phyloP scores from a whole-genome alignment of 2,888 invertebrate species.

The Caenorhabditis sp. region DNA sequence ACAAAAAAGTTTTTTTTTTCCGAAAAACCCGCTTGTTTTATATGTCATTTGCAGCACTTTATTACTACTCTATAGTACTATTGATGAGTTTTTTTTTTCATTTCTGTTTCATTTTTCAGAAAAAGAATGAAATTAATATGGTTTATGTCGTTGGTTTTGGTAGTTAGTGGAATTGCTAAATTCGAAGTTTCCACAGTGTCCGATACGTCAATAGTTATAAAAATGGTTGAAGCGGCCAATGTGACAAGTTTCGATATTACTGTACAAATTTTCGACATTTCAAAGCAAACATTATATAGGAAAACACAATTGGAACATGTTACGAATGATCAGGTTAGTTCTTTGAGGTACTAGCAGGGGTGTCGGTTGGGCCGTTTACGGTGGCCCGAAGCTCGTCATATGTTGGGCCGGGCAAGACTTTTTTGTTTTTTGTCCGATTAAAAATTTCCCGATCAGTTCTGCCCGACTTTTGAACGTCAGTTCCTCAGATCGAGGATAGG shows the following conservation, averaged over 20 bases:
- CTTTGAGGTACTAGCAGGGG: too few species aligned
- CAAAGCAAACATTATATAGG: slow-evolving; percentile 45
- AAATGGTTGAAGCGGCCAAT: slow-evolving; percentile 50
- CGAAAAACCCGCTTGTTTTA: neutral
- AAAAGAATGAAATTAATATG: neutral
- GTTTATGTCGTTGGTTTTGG: neutral
- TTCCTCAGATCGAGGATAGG: too few species aligned
- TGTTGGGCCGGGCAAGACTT: too few species aligned
- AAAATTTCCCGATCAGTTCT: too few species aligned
- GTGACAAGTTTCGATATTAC: slow-evolving; percentile 56
- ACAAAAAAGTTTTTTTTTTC: too few species aligned
- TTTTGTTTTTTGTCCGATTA: too few species aligned
- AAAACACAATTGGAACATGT: slow-evolving; percentile 52
- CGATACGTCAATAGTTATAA: slow-evolving; percentile 48
- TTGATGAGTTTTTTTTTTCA: neutral
- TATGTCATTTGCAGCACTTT: slow-evolving; percentile 6
- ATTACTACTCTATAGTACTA: neutral
- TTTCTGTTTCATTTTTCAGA: neutral
- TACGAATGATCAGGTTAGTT: slow-evolving; percentile 51
- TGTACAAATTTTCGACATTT: slow-evolving; percentile 55
- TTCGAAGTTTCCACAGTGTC: slow-evolving; percentile 49
- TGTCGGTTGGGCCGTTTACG: too few species aligned
- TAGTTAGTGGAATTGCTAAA: slow-evolving; percentile 30
- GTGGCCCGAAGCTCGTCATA: too few species aligned
- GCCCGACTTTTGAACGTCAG: too few species aligned